These are phyloP conservation scores for Alloscopus bannaensis DNA, from an alignment of 2,888 invertebrate genomes.

Conservation along the genomic window DNA sequence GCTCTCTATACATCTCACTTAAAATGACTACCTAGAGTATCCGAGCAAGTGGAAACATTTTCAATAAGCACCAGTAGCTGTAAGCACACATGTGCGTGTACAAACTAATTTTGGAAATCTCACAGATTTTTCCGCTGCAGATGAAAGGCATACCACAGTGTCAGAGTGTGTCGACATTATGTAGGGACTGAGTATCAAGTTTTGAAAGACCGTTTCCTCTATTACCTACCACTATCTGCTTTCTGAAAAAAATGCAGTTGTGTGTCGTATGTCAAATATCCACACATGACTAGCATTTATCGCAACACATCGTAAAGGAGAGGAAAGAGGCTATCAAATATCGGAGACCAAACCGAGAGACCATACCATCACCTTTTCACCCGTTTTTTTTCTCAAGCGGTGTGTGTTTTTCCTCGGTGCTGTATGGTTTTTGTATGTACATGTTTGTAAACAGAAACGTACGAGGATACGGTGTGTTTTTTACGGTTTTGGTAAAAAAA, in stretches of 20 bases:
- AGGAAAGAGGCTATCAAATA: constrained; percentile 51
- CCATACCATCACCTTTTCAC: constrained; percentile 2
- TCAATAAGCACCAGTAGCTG: too few relatives aligned
- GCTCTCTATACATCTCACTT: too few relatives aligned
- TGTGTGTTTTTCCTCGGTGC: constrained; percentile 20
- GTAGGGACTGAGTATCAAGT: constrained; percentile 13
- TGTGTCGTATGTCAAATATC: constrained; percentile 59
- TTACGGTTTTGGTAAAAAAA: constrained; percentile 19
- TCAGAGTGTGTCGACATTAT: too few relatives aligned
- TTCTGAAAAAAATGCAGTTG: constrained; percentile 54
- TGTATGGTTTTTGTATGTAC: too few relatives aligned
- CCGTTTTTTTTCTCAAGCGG: constrained; percentile 27
- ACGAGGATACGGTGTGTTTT: constrained; percentile 33
- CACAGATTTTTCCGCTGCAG: too few relatives aligned
- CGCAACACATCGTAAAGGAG: constrained; percentile 37
- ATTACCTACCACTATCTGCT: too few relatives aligned
- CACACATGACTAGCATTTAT: constrained; percentile 47
- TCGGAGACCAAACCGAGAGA: too few relatives aligned
- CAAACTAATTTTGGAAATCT: neutral
- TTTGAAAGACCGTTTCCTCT: constrained; percentile 34
- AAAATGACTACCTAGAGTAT: too few relatives aligned
- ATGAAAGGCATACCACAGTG: too few relatives aligned
- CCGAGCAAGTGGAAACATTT: too few relatives aligned
- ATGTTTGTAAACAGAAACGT: constrained; percentile 50
- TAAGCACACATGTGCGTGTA: neutral